phyloP scores from a whole-genome alignment of 2,113 vertebrate species.

The Morone saxatilis region DNA sequence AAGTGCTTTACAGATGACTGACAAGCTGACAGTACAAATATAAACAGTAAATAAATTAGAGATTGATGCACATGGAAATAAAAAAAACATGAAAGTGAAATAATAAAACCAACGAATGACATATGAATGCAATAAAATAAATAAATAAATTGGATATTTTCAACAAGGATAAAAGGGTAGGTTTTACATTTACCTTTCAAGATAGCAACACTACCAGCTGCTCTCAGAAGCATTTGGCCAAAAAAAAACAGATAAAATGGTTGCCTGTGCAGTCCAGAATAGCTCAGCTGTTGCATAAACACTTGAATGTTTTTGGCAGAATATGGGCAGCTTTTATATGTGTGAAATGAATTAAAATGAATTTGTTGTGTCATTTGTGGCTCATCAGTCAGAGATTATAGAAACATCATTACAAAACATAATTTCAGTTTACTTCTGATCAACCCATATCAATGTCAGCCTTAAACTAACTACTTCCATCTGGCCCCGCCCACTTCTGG shows the following conservation, averaged over 20 bases:
- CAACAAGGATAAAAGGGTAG: not conserved
- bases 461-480: too few species aligned
- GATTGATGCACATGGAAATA: too few species aligned
- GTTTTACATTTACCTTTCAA: not conserved
- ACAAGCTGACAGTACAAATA: too few species aligned
- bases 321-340: not conserved
- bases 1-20: too few species aligned
- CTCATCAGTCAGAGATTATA: not conserved
- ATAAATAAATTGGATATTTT: not conserved
- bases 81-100: not conserved
- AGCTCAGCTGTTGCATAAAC: not conserved
- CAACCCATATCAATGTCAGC: too few species aligned
- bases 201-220: not conserved
- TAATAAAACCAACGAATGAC: not conserved
- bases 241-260: not conserved
- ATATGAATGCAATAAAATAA: too few species aligned
- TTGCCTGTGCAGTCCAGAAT: not conserved
- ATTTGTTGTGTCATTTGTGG: not conserved
- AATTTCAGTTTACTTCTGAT: too few species aligned
- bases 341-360: not conserved
- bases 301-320: not conserved
- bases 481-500: too few species aligned
- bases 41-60: too few species aligned
- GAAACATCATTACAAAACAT: too few species aligned
- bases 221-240: not conserved